These are phyloP conservation scores for Atopsyche davidsoni DNA, from an alignment of 1,140 invertebrate species.

Conservation along the genomic window DNA sequence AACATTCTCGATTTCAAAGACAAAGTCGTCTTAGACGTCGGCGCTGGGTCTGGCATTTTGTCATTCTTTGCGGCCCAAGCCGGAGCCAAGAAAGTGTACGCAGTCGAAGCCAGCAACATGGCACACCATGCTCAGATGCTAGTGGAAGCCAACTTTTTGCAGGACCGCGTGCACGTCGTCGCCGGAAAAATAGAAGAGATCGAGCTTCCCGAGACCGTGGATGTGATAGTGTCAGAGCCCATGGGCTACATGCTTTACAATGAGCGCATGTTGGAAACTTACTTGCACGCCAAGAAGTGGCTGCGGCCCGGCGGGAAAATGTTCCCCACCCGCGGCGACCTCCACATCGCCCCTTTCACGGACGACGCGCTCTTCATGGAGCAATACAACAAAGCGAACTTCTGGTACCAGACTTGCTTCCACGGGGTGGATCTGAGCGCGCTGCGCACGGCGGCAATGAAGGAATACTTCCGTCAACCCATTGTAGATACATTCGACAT, in stretches of 20 bases:
- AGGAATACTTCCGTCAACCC: slow-evolving; percentile 97
- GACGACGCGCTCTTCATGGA: slow-evolving; percentile 98
- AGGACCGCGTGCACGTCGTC: slow-evolving; percentile 83
- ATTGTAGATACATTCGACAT: slow-evolving; percentile 99
- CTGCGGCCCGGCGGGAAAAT: slow-evolving; percentile 86
- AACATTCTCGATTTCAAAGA: slow-evolving; percentile 89
- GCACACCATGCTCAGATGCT: slow-evolving; percentile 91
- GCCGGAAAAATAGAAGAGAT: slow-evolving; percentile 99
- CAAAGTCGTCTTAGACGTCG: slow-evolving; percentile 94
- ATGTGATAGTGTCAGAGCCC: slow-evolving; percentile 97
- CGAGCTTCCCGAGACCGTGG: slow-evolving; percentile 88
- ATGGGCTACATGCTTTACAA: slow-evolving; percentile 99
- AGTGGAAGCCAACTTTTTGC: slow-evolving; percentile 84
- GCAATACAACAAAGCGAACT: slow-evolving; percentile 97
- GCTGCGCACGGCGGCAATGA: slow-evolving; percentile 80
- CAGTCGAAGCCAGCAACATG: slow-evolving; percentile 98
- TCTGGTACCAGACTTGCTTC: slow-evolving; percentile 98
- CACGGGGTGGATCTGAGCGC: slow-evolving; percentile 94
- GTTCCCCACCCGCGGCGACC: slow-evolving; percentile 94
- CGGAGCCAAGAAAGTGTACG: slow-evolving; percentile 94
- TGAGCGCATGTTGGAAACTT: slow-evolving; percentile 98
- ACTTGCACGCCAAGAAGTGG: slow-evolving; percentile 98
- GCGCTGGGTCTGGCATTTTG: slow-evolving; percentile 93
- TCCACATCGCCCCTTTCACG: slow-evolving; percentile 97
- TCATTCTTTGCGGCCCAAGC: slow-evolving; percentile 98